Base-by-base conservation (phyloP, 2,888 invertebrate genomes). In the Odontothrips loti region DNA sequence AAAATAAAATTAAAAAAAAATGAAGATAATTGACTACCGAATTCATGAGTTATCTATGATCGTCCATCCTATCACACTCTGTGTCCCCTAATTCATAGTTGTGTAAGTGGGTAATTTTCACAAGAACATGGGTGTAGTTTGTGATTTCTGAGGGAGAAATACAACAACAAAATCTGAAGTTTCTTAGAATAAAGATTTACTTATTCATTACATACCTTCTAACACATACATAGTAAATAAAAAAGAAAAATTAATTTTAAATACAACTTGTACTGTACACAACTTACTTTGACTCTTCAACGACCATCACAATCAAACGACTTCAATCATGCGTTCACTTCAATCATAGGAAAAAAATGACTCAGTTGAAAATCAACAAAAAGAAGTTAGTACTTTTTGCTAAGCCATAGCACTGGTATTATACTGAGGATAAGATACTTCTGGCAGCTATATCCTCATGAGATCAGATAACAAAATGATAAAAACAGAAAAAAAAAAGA, bases 391-490 rank as follows among this genome's bases (percentile, higher is more conserved):
- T 75, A 75, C 68, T 75, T 27, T 75, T 75, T 75, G 34, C 23
- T 27, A 75, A 75, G 68, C 68, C 68, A 75, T 75, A 75, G 68
- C 68, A 75, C 68, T 75, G 68, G 68, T 75, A 75, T 75, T 75
- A 75, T 27, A 27, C 68, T 75, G 68, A 27, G 68, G 68, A 75
- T 27, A 27, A 27, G 68, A 75, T 27, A 75, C 68, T 75, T 23
- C 27, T 75, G 68, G 68, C 68, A 27, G 23, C 68, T 75, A 75
- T 27, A 23, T 27, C 68, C 68, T 27, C 68, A 75, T 75, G 68
- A 75, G 68, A 75, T 75, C 68, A 75, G 68, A 75, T 75, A 75
- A 75, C 68, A 75, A 75, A 27, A 75, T 75, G 68, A 75, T 75
- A 75, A 75, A 23, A 75, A 75, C 27, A 75, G 27, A 10, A 75